Evolutionary conservation across 2,113 vertebrate species (phyloP), one percentile per base, ranked within the genome.

Genomic region (Lophura nycthemera): DNA sequence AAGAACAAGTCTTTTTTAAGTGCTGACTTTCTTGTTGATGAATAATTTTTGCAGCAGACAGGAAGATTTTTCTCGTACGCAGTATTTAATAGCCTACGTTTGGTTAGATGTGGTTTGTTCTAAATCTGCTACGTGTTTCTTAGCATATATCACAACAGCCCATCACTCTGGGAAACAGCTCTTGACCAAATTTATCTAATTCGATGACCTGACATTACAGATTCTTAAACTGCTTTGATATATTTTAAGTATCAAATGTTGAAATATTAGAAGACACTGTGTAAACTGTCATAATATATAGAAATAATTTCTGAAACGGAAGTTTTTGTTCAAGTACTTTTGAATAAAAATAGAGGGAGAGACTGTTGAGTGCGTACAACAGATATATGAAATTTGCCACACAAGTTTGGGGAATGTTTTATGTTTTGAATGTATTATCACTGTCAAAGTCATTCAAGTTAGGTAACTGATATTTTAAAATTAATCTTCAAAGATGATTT

Each of bases 41-140:
- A 76, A 48, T 92, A 82, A 52, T 80, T 90, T 94, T 86, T 84
- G 22, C 66, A 85, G 20, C 63, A 83, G 45, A 50, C 21, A 60
- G 17, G 63, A 89, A 73, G 45, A 73, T 80, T 92, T 71, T 95
- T 87, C 57, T 89, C 21, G 48, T 65, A 40, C 13, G 12, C 40
- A 38, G 43, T 64, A 81, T 24, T 73, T 91, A 77, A 91, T 92
- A 94, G 86, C 13, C n/a, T 85, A 64, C 48, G 15, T 86, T 90
- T 16, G 27, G 59, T 56, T 83, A 59, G 52, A 42, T 76, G 24
- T 88, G 82, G 83, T 89, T 93, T 90, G 36, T 77, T 89, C 60
- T 66, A 87, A 92, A 74, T 84, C 60, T 56, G 11, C 89, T 95
- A 43, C 21, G 8, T 20, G 4, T 92, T 84, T 90, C 45, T 73